Percentiles rank a stretch among this genome's conserved stretches.
These are phyloP conservation scores for Notarius lentiginosus DNA, from an alignment of 2,113 vertebrate genomes.

Conservation along the genomic window DNA sequence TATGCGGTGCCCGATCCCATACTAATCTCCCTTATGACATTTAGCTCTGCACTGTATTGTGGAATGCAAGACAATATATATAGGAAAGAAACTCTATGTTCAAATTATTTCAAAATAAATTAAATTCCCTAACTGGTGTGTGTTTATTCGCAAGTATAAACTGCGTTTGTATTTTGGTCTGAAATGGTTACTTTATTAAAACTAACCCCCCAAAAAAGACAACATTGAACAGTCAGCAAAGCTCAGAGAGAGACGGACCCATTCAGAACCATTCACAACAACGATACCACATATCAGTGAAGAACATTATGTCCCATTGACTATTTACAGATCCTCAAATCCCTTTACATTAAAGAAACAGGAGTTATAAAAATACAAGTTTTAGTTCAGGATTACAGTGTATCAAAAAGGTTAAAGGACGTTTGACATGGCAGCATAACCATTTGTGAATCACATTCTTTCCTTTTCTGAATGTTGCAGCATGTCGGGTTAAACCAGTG, in stretches of 20 bases:
- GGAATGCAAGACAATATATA: background rate
- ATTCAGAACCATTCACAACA: constrained; percentile 58
- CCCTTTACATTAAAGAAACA: constrained; percentile 56
- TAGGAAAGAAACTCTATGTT: background rate
- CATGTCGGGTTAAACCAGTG: background rate
- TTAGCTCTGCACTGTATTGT: background rate
- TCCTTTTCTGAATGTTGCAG: constrained; percentile 44
- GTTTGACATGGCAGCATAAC: constrained; percentile 56
- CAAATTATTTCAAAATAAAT: background rate
- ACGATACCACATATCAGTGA: constrained; percentile 71
- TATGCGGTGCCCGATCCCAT: background rate
- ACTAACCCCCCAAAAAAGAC: constrained; percentile 71
- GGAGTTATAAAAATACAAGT: constrained; percentile 64
- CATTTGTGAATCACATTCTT: constrained; percentile 51
- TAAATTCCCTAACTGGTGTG: background rate
- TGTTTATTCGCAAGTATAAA: background rate
- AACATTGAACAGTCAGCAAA: constrained; percentile 67
- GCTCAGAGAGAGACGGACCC: constrained; percentile 69
- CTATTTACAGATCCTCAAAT: constrained; percentile 72
- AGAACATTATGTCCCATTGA: constrained; percentile 69
- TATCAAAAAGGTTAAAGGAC: constrained; percentile 60
- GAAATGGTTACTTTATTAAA: constrained; percentile 78
- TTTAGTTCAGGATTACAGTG: constrained; percentile 70
- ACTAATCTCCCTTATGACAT: background rate
- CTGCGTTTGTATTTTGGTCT: background rate